phyloP scores from a whole-genome alignment of 2,113 vertebrate genomes.

The Hippopotamus amphibius region DNA sequence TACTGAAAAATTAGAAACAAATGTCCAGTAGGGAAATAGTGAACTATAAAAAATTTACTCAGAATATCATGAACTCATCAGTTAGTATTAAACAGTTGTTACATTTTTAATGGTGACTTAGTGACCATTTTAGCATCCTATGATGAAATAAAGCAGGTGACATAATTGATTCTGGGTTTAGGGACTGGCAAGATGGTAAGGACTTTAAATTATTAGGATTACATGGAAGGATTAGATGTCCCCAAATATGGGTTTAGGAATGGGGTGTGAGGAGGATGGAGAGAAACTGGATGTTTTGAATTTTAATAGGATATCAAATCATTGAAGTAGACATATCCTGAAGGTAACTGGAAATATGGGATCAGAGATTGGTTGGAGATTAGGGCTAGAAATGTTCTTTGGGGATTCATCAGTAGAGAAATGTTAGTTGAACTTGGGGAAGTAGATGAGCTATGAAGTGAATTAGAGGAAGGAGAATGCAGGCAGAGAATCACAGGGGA shows the following conservation, averaged over 20 bases:
- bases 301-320: not conserved
- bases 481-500: not conserved
- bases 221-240: not conserved
- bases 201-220: slow-evolving; percentile 46
- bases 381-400: not conserved
- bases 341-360: not conserved
- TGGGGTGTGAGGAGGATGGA: not conserved
- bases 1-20: not conserved
- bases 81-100: not conserved
- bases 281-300: slow-evolving; percentile 1
- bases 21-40: not conserved
- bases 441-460: not conserved
- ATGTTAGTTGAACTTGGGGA: not conserved
- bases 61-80: not conserved
- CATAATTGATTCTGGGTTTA: not conserved
- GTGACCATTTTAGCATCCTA: not conserved
- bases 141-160: not conserved
- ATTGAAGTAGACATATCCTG: not conserved
- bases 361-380: not conserved
- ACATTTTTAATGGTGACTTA: not conserved
- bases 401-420: not conserved
- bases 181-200: not conserved
- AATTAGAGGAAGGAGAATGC: not conserved
- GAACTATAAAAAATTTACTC: not conserved
- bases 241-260: not conserved